Evolutionary conservation across 2,797 vertebrate species (phyloP).

Genomic region (Poeciliopsis turneri): DNA sequence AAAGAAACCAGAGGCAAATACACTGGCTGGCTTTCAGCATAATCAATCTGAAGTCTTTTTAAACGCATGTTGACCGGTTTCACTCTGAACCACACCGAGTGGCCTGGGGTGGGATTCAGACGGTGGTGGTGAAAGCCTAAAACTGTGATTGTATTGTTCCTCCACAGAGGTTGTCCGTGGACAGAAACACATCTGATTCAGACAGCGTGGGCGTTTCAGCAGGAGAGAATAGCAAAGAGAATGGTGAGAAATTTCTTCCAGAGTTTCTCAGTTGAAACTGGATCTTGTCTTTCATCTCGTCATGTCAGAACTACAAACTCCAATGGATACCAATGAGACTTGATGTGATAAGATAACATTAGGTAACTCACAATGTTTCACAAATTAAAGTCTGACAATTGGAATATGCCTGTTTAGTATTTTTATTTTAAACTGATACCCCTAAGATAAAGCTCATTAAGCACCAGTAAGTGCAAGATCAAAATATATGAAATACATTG

Average conservation of each 20-base stretch:
- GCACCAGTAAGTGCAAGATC: background rate
- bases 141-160: slow-evolving; percentile 24
- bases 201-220: slow-evolving; percentile 84
- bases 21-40: background rate
- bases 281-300: background rate
- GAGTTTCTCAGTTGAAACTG: background rate
- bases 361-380: background rate
- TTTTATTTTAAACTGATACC: background rate
- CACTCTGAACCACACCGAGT: background rate
- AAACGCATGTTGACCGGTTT: background rate
- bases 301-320: background rate
- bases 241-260: slow-evolving; percentile 54
- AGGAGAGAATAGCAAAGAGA: slow-evolving; percentile 72
- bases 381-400: background rate
- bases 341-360: background rate
- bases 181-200: slow-evolving; percentile 92
- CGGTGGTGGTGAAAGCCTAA: slow-evolving; percentile 13
- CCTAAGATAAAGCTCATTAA: background rate
- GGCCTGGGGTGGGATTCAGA: background rate
- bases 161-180: slow-evolving; percentile 86
- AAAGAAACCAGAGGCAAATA: background rate
- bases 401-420: background rate
- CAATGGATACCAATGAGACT: background rate
- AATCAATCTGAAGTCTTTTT: background rate
- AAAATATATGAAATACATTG: background rate